Base-by-base conservation (phyloP, 2,797 vertebrate genomes). In the Phylloscopus collybita region DNA sequence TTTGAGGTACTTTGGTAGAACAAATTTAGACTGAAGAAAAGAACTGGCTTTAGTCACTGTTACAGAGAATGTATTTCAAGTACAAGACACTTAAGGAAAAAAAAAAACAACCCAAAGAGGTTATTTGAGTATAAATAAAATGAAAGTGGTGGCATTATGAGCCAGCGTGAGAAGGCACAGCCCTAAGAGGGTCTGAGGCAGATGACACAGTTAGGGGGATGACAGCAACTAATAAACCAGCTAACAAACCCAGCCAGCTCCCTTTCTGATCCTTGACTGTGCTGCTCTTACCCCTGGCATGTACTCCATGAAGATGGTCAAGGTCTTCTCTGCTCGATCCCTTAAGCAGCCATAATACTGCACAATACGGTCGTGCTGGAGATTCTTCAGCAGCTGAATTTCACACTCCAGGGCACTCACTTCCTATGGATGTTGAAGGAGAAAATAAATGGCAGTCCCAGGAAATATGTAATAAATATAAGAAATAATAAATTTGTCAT, bases 231-330 rank as follows among this genome's bases (percentile, higher is more conserved):
- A 61, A 87, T 7, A 45, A 93, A 80, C 2, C 72, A 65, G 49
- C 13, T 36, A 47, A 16, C 5, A 71, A 74, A 85, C 4, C 16
- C 47, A 62, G 4, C 8, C 14, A 23, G 16, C 59, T 49, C 32
- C 19, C 70, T n/a, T 36, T 10, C 40, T 26, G 53, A 50, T 4
- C 69, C 36, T 25, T 6, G 4, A 6, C 29, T n/a, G 23, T 16
- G 80, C 53, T 67, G 85, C 45, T 85, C 98, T 97, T 96, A 99
- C 99, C 98, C 99, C 99, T 3, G 99, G 99, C 99, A 99, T 99
- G 97, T 99, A 99, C 98, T 99, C 99, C 99, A 99, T 99, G 96
- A 99, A 99, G 96, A 99, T 99, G 61, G 99, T 99, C 92, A 99
- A 98, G 12, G 99, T 99, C 97, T 99, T 99, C 97, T 99, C 99